A percentile compares a stretch with the other conserved stretches of the same genome.
These are phyloP conservation scores for Drosophila bocqueti DNA, from an alignment of 1,140 invertebrate species.

Conservation along the genomic window DNA sequence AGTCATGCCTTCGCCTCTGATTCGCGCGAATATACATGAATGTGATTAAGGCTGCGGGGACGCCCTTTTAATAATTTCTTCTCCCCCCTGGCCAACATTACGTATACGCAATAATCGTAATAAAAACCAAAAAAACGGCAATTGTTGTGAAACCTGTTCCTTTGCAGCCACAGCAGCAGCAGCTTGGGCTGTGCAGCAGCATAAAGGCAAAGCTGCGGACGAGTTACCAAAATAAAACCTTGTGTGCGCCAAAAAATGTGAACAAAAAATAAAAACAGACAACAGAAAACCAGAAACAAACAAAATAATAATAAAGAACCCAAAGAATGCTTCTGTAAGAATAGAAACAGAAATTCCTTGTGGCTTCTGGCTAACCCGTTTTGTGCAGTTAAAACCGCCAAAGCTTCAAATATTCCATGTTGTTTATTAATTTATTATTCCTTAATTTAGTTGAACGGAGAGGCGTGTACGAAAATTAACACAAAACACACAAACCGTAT, in stretches of 20 bases:
- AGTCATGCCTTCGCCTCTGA: constrained; percentile 53
- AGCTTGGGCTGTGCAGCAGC: constrained; percentile 23
- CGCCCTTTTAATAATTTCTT: constrained; percentile 1
- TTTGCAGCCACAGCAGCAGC: constrained; percentile 27
- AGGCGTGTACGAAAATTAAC: constrained; percentile 66
- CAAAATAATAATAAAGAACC: constrained; percentile 22
- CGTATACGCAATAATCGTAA: constrained; percentile 54
- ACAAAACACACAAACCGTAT: constrained; percentile 45
- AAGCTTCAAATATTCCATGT: constrained; percentile 3
- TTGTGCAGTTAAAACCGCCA: constrained; percentile 54
- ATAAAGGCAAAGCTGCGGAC: constrained; percentile 30
- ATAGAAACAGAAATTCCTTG: constrained; percentile 28
- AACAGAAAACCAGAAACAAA: constrained; percentile 17
- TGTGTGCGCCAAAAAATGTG: constrained; percentile 40
- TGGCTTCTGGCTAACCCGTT: constrained; percentile 45
- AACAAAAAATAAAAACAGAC: constrained; percentile 11
- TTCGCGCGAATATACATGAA: background rate
- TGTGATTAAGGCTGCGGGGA: constrained; percentile 5
- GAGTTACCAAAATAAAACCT: constrained; percentile 44
- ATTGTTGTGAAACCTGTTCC: constrained; percentile 65
- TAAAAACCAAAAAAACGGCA: constrained; percentile 44
- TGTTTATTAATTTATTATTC: constrained; percentile 38
- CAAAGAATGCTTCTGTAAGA: constrained; percentile 24
- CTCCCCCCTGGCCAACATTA: constrained; percentile 20
- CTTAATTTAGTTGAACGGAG: constrained; percentile 54